These are phyloP conservation scores for Labroides dimidiatus DNA, from an alignment of 2,797 vertebrate genomes.

Conservation along the genomic window DNA sequence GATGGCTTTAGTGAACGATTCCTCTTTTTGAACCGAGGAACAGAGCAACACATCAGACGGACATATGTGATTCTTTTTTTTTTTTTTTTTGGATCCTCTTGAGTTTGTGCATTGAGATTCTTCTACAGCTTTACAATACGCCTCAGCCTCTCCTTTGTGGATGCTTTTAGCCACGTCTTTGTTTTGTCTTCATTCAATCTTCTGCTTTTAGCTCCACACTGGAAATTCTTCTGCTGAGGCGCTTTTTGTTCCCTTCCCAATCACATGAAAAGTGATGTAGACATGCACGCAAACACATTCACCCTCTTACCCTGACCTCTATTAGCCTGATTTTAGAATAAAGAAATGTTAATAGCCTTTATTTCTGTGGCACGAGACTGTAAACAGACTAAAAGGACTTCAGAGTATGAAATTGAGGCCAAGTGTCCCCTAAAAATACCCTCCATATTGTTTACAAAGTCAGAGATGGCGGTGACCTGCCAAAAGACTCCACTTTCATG, in stretches of 20 bases:
- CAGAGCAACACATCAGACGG: slow-evolving; percentile 24
- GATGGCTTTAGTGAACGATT: slow-evolving; percentile 22
- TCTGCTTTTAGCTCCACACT: slow-evolving; percentile 51
- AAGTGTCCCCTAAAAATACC: slow-evolving; percentile 73
- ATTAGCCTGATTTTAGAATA: slow-evolving; percentile 38
- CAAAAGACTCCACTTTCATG: slow-evolving; percentile 65
- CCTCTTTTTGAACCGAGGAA: slow-evolving; percentile 35
- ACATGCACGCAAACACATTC: slow-evolving; percentile 32
- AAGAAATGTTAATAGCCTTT: slow-evolving; percentile 30
- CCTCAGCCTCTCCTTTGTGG: slow-evolving; percentile 14
- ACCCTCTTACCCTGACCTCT: slow-evolving; percentile 33
- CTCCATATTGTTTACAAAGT: slow-evolving; percentile 71
- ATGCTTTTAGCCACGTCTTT: slow-evolving; percentile 60
- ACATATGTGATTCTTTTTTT: slow-evolving; percentile 11
- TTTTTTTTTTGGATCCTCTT: slow-evolving; percentile 20
- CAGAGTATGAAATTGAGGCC: slow-evolving; percentile 63
- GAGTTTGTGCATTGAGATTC: slow-evolving; percentile 52
- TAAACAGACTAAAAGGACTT: slow-evolving; percentile 65
- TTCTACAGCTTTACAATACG: slow-evolving; percentile 28
- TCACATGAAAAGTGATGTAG: neutral
- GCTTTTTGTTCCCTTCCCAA: neutral
- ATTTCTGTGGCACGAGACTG: slow-evolving; percentile 49
- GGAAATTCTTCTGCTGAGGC: slow-evolving; percentile 50
- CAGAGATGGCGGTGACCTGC: slow-evolving; percentile 64
- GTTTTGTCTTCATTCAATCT: slow-evolving; percentile 68